A percentile compares a stretch with the other conserved stretches of the same genome.
Evolutionary conservation across 2,888 invertebrate genomes (phyloP).

Genomic region (Axea sp.): DNA sequence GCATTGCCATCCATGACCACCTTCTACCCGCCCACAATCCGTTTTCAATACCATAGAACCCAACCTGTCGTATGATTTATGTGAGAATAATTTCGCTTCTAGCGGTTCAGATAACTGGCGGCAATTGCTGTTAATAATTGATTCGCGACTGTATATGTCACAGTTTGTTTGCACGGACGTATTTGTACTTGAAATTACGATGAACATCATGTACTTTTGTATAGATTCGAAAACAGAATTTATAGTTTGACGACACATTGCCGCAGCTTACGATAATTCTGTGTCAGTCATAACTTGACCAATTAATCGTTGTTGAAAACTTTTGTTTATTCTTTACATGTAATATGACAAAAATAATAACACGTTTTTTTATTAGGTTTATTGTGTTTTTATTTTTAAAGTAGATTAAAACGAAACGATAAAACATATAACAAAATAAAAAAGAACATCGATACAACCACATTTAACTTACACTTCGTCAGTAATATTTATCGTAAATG

Average conservation of each 20-base stretch:
- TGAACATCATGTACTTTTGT: constrained; percentile 36
- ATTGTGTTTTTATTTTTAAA: too few species aligned
- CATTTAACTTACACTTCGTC: too few species aligned
- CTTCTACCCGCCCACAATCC: constrained; percentile 52
- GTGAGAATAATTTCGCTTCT: constrained; percentile 74
- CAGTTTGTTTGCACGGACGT: constrained; percentile 49
- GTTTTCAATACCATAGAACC: constrained; percentile 59
- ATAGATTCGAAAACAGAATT: constrained; percentile 48
- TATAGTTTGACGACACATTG: constrained; percentile 44
- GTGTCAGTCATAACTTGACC: constrained; percentile 14
- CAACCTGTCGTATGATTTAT: constrained; percentile 75
- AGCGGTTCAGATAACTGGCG: constrained; percentile 72
- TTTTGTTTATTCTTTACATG: too few species aligned
- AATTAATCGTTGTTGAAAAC: too few species aligned
- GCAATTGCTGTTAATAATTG: constrained; percentile 75
- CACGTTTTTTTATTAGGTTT: too few species aligned
- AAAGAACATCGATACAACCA: too few species aligned
- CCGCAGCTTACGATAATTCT: constrained; percentile 29
- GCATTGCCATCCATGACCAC: constrained; percentile 63
- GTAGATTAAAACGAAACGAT: too few species aligned
- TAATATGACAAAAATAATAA: too few species aligned
- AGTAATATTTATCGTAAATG: too few species aligned
- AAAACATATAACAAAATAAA: too few species aligned
- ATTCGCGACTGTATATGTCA: constrained; percentile 69
- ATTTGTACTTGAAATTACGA: constrained; percentile 52